Evolutionary conservation across 2,888 invertebrate species (phyloP), one percentile per base, ranked within the genome.

Genomic region (Coremacera marginata): DNA sequence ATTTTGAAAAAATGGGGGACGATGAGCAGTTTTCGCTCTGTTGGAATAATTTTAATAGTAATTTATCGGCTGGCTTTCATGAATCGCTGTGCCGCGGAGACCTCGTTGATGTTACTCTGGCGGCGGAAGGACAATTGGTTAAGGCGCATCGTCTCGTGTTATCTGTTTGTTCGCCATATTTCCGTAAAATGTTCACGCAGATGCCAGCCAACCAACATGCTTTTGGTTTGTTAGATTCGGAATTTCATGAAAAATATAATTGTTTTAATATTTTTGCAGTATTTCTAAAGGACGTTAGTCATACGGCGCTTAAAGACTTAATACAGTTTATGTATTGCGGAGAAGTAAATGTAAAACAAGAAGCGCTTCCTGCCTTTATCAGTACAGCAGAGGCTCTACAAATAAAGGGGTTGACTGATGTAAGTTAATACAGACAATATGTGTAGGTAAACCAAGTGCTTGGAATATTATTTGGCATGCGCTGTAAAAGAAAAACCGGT

Each of bases 11-110:
- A 89, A 93, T 93, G 93, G 93, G 92, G 92, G 92, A 93, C 91
- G 93, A 93, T 91, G 93, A 93, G 90, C 93, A 93, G 88, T 93
- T 93, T 90, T 93, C 93, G 89, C 90, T 94, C 90, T 93, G 93
- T 90, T 94, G 93, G 93, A 94, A 94, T 90, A 93, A 93, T 90
- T 93, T 93, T 91, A 93, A 93, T 90, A 92, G 92, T 82, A 94
- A 94, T 86, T 91, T 94, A 90, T 92, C 93, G 80, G 92, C 93
- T 89, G 93, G 93, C 84, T 93, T 94, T 88, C 93, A 93, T 85
- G 93, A 93, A 89, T 92, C 94, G 87, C 89, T 93, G 89, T 92
- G 93, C 87, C 92, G 93, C 88, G 93, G 93, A 81, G 93, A 93
- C 88, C 89, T 94, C 84, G 93, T 93, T 83, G 93, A 94, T 84